Base-by-base conservation (phyloP, 1,140 invertebrate species). In the Drosophila saltans region DNA sequence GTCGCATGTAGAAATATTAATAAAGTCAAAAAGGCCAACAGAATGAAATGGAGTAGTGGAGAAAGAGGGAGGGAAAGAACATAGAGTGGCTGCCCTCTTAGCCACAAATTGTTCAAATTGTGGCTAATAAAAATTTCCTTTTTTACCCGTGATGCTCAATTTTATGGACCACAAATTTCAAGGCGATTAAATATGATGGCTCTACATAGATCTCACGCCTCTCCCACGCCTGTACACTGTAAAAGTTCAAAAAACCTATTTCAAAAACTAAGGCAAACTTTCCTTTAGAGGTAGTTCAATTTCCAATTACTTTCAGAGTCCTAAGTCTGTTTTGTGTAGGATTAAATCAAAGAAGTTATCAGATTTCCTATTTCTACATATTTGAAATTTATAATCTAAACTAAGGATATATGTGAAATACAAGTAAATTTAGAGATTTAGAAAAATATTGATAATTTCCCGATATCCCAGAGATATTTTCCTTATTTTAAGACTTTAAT, bases 51-150 rank as follows among this genome's bases (percentile, higher is more conserved):
- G 33, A 36, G 33, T 6, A 3, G 21, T 3, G 45, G 9, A 48
- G 21, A 26, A 7, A 9, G 45, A 52, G 21, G 3, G 10, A 41
- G 8, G 16, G 41, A 1, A 11, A 43, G 1, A 2, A 9, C 3
- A 6, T 6, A 9, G 40, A 16, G 40, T n/a, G 56, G 40, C 26
- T 21, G 56, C 48, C 63, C 45, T 56, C 56, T 64, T 58, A 33
- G 83, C 83, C 83, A 89, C 84, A 89, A 89, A 83, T 84, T 89
- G 45, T 78, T 89, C 84, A 89, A 86, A 89, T 90, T 90, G 81
- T 76, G 84, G 84, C 84, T 89, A 89, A 89, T 89, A 80, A 89
- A 89, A 89, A 89, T 89, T 84, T 62, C 65, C 63, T 74, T 72
- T 72, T 84, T 84, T 73, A 64, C 63, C 67, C 66, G 57, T 58